A percentile compares a stretch with the other conserved stretches of the same genome.
Evolutionary conservation across 2,888 invertebrate species (phyloP).

Genomic region (Drosophila neotestacea): DNA sequence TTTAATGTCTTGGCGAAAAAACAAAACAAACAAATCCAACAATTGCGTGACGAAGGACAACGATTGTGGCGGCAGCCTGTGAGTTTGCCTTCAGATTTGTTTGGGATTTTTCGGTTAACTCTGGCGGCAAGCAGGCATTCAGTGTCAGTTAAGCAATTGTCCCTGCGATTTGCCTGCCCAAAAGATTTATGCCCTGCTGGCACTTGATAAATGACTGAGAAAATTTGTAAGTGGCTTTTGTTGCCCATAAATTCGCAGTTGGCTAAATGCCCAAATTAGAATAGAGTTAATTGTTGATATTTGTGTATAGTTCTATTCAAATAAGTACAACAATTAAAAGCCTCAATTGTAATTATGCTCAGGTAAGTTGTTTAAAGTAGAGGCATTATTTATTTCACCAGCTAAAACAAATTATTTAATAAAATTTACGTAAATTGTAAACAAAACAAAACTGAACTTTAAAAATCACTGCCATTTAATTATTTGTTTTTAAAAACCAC

Average conservation of each 20-base stretch:
- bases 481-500: slow-evolving; percentile 4
- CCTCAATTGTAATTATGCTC: slow-evolving; percentile 8
- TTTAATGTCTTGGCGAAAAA: slow-evolving; percentile 59
- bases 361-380: background rate
- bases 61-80: slow-evolving; percentile 17
- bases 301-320: slow-evolving; percentile 23
- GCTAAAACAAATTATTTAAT: background rate
- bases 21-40: slow-evolving; percentile 12
- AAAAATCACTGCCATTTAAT: background rate
- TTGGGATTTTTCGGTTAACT: slow-evolving; percentile 29
- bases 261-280: slow-evolving; percentile 50
- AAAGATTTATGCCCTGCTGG: slow-evolving; percentile 66
- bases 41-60: slow-evolving; percentile 62
- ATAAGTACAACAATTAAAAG: slow-evolving; percentile 20
- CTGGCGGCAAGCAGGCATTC: slow-evolving; percentile 21
- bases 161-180: slow-evolving; percentile 69
- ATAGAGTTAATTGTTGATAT: slow-evolving; percentile 47
- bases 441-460: no score
- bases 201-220: slow-evolving; percentile 73
- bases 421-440: background rate
- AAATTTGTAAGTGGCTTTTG: slow-evolving; percentile 60
- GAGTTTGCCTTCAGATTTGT: slow-evolving; percentile 41
- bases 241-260: slow-evolving; percentile 70
- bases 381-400: background rate
- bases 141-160: slow-evolving; percentile 61